Evolutionary conservation across 2,797 vertebrate genomes (phyloP).

Genomic region (Mus spretus): DNA sequence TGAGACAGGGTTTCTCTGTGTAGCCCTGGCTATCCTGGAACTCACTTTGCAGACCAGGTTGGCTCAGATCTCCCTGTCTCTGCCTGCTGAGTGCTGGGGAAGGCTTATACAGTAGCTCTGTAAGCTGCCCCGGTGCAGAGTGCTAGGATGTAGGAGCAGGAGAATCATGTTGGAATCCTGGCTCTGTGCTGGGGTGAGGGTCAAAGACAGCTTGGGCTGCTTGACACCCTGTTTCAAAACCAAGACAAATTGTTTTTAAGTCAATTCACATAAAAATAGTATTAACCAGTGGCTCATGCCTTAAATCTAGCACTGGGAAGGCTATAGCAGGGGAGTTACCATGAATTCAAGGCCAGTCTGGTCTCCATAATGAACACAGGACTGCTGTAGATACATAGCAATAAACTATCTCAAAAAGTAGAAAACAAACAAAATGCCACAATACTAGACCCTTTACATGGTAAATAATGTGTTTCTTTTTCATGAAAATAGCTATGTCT

Average conservation of each 20-base stretch:
- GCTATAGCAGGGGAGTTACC: neutral
- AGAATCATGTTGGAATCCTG: neutral
- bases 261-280: neutral
- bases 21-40: neutral
- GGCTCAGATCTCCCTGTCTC: neutral
- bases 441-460: neutral
- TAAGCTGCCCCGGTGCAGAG: neutral
- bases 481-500: neutral
- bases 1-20: too few relatives aligned
- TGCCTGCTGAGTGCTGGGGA: neutral
- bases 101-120: neutral
- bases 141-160: neutral
- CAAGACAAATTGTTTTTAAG: neutral
- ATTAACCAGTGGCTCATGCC: neutral
- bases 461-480: constrained; percentile 28
- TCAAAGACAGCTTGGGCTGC: neutral
- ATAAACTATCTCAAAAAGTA: neutral
- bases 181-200: neutral
- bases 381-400: neutral
- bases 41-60: neutral
- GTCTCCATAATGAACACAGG: neutral
- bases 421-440: neutral
- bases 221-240: neutral
- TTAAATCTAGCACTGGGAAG: neutral
- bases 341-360: neutral